These are phyloP conservation scores for Phytoseiulus persimilis DNA, from an alignment of 2,888 invertebrate species.

Conservation along the genomic window DNA sequence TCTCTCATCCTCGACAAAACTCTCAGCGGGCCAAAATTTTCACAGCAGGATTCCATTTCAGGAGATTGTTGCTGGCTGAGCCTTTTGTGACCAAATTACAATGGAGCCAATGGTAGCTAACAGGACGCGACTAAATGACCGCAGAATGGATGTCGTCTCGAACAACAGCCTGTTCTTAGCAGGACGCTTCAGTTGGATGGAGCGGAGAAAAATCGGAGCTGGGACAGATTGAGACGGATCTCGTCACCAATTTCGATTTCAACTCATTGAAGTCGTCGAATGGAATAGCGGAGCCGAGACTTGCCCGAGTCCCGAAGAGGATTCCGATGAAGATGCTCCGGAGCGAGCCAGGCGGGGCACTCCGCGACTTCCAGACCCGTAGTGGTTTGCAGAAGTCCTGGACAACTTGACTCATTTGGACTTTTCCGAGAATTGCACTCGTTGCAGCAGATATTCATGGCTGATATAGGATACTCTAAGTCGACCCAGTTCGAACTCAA, in stretches of 20 bases:
- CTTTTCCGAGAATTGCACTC: no score
- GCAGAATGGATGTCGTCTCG: background rate
- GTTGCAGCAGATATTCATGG: no score
- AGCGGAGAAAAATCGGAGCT: background rate
- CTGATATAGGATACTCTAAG: no score
- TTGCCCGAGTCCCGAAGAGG: no score
- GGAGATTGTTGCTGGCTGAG: slow-evolving; percentile 5
- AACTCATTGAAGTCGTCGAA: background rate
- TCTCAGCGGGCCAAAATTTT: background rate
- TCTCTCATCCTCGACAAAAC: background rate
- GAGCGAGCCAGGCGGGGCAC: no score
- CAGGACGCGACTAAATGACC: background rate
- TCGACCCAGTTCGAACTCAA: no score
- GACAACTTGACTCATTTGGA: no score
- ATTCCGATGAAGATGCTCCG: no score
- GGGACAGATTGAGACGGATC: background rate
- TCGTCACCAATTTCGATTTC: background rate
- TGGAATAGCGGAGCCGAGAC: no score
- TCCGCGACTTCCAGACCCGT: no score
- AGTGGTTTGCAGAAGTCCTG: no score
- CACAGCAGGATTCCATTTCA: slow-evolving; percentile 5
- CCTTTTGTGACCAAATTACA: background rate
- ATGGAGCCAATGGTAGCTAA: background rate
- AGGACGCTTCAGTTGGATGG: background rate
- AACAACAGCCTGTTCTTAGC: background rate